Percentiles rank a stretch among this genome's conserved stretches.
phyloP scores from a whole-genome alignment of 2,888 invertebrate genomes.

The Coenonympha glycerion region DNA sequence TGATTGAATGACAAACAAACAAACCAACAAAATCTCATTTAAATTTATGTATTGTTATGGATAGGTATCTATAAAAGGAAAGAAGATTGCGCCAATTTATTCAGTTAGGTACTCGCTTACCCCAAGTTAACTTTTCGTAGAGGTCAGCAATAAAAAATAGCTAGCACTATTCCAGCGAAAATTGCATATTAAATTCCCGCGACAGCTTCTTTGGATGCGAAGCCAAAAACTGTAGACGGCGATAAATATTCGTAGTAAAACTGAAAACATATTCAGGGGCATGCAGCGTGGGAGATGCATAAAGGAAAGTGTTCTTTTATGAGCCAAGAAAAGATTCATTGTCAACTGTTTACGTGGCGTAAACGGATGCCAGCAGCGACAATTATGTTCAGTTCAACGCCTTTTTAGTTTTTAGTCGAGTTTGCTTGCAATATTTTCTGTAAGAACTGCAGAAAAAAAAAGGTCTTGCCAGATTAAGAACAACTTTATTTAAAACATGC shows the following conservation, averaged over 20 bases:
- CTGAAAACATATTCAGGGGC: constrained; percentile 2
- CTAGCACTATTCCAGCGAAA: no score
- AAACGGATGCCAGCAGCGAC: neutral
- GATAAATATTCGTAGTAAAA: neutral
- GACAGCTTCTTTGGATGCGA: neutral
- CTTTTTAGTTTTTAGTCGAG: constrained; percentile 3
- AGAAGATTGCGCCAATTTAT: no score
- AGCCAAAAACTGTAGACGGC: neutral
- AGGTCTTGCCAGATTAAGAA: no score
- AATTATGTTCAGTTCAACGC: neutral
- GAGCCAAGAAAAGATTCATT: constrained; percentile 6
- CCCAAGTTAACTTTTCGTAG: no score
- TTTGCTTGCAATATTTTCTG: neutral
- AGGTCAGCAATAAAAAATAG: no score
- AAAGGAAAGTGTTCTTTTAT: constrained; percentile 1
- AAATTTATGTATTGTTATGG: no score
- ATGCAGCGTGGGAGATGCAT: neutral
- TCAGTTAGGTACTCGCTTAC: no score
- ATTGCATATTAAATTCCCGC: neutral
- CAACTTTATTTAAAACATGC: no score
- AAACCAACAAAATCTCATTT: no score
- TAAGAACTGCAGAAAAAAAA: neutral
- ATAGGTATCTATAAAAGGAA: no score
- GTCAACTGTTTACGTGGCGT: neutral
- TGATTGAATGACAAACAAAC: no score